These are phyloP conservation scores for Heliconius aoede DNA, from an alignment of 2,888 invertebrate species.

Conservation along the genomic window DNA sequence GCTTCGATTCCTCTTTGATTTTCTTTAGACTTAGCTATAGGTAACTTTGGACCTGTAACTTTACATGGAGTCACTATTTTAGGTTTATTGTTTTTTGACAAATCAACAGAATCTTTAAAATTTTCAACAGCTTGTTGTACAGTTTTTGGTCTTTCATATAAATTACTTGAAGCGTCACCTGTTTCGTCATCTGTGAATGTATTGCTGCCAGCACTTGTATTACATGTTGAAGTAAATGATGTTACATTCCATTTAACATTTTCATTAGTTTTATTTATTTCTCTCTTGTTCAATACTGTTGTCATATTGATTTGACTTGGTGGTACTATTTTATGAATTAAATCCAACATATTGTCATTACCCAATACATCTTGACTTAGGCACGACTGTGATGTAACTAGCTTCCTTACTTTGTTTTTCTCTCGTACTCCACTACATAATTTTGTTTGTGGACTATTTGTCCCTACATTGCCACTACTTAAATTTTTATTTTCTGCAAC, in stretches of 20 bases:
- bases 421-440: constrained; percentile 60
- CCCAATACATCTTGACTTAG: constrained; percentile 63
- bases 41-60: constrained; percentile 46
- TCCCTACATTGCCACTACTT: constrained; percentile 55
- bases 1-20: constrained; percentile 16
- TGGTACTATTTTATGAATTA: constrained; percentile 76
- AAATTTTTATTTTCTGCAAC: constrained; percentile 63
- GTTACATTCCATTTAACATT: constrained; percentile 67
- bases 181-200: constrained; percentile 77
- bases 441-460: constrained; percentile 64
- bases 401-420: constrained; percentile 69
- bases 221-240: constrained; percentile 62
- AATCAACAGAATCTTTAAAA: constrained; percentile 4
- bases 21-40: not conserved
- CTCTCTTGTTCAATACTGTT: constrained; percentile 57
- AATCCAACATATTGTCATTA: constrained; percentile 68
- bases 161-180: constrained; percentile 51
- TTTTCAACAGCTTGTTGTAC: not conserved
- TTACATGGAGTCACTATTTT: constrained; percentile 40
- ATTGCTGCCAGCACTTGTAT: constrained; percentile 65
- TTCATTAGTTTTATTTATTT: constrained; percentile 52
- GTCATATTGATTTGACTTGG: constrained; percentile 66
- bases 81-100: constrained; percentile 22
- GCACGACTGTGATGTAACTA: constrained; percentile 68
- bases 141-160: not conserved